Evolutionary conservation across 2,888 invertebrate genomes (phyloP).

Genomic region (Drosophila fulvimacula): DNA sequence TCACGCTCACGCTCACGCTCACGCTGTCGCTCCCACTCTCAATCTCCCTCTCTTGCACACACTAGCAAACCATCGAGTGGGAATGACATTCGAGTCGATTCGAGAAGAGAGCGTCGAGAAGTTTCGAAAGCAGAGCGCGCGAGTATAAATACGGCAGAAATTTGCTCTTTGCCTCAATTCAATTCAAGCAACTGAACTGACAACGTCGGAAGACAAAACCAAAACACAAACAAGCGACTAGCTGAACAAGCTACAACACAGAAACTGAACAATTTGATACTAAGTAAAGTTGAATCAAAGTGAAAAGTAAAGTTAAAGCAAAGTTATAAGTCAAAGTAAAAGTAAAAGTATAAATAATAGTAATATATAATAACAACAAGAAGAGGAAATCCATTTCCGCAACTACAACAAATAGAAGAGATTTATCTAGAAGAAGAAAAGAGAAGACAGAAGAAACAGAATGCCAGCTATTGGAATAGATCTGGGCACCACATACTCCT

Average conservation of each 20-base stretch:
- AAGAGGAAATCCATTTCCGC: not conserved
- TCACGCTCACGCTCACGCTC: no score
- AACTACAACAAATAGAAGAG: not conserved
- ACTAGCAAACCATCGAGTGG: slow-evolving; percentile 3
- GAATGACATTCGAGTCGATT: slow-evolving; percentile 11
- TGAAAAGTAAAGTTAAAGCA: not conserved
- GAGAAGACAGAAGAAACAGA: slow-evolving; percentile 39
- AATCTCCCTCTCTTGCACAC: slow-evolving; percentile 7
- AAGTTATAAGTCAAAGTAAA: not conserved
- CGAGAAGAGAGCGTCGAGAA: slow-evolving; percentile 58
- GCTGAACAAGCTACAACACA: slow-evolving; percentile 52
- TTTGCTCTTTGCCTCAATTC: slow-evolving; percentile 52
- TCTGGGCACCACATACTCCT: slow-evolving; percentile 87
- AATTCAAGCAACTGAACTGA: slow-evolving; percentile 62
- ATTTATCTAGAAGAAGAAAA: not conserved
- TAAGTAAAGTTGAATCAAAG: slow-evolving; percentile 1
- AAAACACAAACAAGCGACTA: slow-evolving; percentile 36
- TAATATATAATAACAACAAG: not conserved
- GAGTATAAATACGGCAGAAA: slow-evolving; percentile 61
- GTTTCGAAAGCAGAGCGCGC: slow-evolving; percentile 46
- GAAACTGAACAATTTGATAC: slow-evolving; percentile 7
- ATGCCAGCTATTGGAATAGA: slow-evolving; percentile 88
- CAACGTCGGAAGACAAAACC: slow-evolving; percentile 35
- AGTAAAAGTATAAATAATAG: not conserved
- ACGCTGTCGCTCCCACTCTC: no score